phyloP scores from a whole-genome alignment of 2,797 vertebrate genomes.

The Chromis chromis region DNA sequence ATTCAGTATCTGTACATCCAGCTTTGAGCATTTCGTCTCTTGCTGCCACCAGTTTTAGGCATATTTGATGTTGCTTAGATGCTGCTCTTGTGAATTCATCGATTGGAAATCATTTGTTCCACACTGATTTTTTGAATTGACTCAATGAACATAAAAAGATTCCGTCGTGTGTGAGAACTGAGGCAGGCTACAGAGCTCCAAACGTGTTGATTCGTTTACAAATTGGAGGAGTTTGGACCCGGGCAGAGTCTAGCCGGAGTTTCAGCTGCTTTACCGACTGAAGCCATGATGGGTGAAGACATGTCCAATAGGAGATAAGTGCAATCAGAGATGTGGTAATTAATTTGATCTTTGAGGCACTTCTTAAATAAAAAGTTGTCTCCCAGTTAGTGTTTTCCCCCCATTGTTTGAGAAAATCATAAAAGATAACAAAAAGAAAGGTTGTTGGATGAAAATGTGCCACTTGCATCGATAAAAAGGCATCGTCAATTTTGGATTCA shows the following conservation, averaged over 20 bases:
- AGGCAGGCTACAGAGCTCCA: constrained; percentile 23
- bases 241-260: constrained; percentile 4
- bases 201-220: constrained; percentile 1
- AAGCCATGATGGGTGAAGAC: constrained; percentile 15
- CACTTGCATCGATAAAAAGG: constrained; percentile 89
- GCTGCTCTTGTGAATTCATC: constrained; percentile 12
- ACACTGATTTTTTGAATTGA: not conserved
- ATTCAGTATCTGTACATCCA: not conserved
- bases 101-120: not conserved
- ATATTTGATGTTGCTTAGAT: not conserved
- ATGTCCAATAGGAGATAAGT: constrained; percentile 59
- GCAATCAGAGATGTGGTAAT: constrained; percentile 74
- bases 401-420: constrained; percentile 46
- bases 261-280: constrained; percentile 17
- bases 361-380: constrained; percentile 83
- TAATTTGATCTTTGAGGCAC: constrained; percentile 86
- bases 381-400: constrained; percentile 62
- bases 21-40: not conserved
- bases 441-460: constrained; percentile 80
- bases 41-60: not conserved
- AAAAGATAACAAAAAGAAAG: constrained; percentile 45
- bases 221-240: constrained; percentile 16
- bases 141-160: constrained; percentile 9
- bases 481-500: constrained; percentile 84
- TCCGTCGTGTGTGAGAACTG: constrained; percentile 19